A percentile compares a stretch with the other conserved stretches of the same genome.
Conservation (phyloP, 2,113 vertebrate species). For the Macrotis lagotis region DNA sequence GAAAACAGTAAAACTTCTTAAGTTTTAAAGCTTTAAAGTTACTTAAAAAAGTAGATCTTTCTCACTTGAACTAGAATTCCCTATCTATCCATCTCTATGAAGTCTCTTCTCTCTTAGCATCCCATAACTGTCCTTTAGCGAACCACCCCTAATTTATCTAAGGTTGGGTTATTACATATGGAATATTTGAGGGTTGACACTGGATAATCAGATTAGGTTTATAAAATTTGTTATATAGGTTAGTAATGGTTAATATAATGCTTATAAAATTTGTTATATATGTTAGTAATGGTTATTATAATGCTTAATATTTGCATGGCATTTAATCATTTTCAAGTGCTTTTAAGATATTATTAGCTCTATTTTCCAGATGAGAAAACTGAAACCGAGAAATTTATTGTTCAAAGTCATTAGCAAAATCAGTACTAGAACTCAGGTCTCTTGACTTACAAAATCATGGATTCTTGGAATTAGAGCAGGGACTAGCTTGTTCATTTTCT, state of each 20-base stretch:
- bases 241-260: neutral
- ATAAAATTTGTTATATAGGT: neutral
- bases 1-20: neutral
- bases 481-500: neutral
- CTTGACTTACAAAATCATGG: neutral
- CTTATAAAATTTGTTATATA: neutral
- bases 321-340: neutral
- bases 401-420: neutral
- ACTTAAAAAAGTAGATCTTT: neutral
- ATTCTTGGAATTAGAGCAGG: neutral
- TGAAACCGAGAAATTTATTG: neutral
- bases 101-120: neutral
- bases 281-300: neutral
- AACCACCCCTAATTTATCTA: neutral
- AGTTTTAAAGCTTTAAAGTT: too few species aligned
- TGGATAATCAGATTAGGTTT: neutral
- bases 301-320: neutral
- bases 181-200: neutral
- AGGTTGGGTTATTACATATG: neutral
- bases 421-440: neutral
- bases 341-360: neutral
- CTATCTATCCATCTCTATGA: neutral
- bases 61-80: neutral
- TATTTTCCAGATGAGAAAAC: neutral
- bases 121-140: neutral